Conservation (phyloP, 2,113 vertebrate genomes). For the Gallinago paraguaiae region DNA sequence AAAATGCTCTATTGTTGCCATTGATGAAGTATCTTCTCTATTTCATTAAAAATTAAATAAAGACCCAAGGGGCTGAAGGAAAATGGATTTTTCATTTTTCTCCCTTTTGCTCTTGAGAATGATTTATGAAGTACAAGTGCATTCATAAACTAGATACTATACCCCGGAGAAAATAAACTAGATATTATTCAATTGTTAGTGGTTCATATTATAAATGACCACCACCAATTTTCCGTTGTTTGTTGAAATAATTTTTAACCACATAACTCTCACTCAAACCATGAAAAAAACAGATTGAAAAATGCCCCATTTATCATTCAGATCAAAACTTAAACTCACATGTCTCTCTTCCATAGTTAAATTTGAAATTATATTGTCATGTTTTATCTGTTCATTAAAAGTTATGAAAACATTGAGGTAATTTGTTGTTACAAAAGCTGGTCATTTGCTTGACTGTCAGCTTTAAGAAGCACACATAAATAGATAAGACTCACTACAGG, state of each 20-base stretch:
- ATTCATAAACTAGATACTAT: slow-evolving; percentile 71
- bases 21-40: slow-evolving; percentile 66
- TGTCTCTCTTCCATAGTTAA: not conserved
- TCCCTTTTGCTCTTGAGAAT: slow-evolving; percentile 70
- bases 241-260: slow-evolving; percentile 54
- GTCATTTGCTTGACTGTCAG: not conserved
- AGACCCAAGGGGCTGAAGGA: slow-evolving; percentile 55
- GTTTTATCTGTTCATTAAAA: slow-evolving; percentile 4
- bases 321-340: slow-evolving; percentile 5
- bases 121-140: slow-evolving; percentile 72
- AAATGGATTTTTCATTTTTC: slow-evolving; percentile 73
- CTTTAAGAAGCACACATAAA: not conserved
- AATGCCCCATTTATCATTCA: slow-evolving; percentile 18
- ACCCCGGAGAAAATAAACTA: slow-evolving; percentile 64
- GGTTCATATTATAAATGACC: slow-evolving; percentile 48
- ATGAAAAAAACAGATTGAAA: slow-evolving; percentile 26
- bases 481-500: not conserved
- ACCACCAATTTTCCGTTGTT: slow-evolving; percentile 33
- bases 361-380: not conserved
- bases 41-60: slow-evolving; percentile 79
- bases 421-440: not conserved
- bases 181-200: slow-evolving; percentile 66
- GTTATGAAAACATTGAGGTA: not conserved
- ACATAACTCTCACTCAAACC: slow-evolving; percentile 1
- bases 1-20: slow-evolving; percentile 54